Evolutionary conservation across 2,113 vertebrate species (phyloP).

Genomic region (Dascyllus trimaculatus): DNA sequence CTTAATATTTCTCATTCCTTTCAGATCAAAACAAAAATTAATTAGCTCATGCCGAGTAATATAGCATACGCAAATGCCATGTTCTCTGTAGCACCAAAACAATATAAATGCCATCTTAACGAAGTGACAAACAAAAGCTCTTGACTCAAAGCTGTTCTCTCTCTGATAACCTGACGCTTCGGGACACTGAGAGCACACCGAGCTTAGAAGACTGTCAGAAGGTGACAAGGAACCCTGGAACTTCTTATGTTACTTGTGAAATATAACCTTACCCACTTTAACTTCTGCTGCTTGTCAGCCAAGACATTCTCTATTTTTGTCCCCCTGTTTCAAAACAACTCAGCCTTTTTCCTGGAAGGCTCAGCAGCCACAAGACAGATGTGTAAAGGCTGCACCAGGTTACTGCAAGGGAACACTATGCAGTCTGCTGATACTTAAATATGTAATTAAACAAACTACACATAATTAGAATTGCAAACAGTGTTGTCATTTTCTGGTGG

Average conservation of each 20-base stretch:
- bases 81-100: slow-evolving; percentile 11
- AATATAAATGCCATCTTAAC: not conserved
- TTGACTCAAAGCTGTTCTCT: not conserved
- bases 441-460: too few species aligned
- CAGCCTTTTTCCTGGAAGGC: slow-evolving; percentile 31
- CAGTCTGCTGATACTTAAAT: too few species aligned
- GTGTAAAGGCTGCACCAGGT: slow-evolving; percentile 17
- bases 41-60: slow-evolving; percentile 11
- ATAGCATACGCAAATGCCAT: slow-evolving; percentile 19
- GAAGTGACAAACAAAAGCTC: not conserved
- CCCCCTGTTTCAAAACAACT: slow-evolving; percentile 35
- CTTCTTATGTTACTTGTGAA: slow-evolving; percentile 37
- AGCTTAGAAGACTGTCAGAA: not conserved
- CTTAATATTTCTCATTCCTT: slow-evolving; percentile 21
- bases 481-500: too few species aligned
- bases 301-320: slow-evolving; percentile 43
- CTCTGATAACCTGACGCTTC: slow-evolving; percentile 4
- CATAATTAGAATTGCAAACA: too few species aligned
- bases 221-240: slow-evolving; percentile 10
- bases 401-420: slow-evolving; percentile 42
- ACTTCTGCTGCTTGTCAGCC: slow-evolving; percentile 29
- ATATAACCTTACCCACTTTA: slow-evolving; percentile 24
- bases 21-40: slow-evolving; percentile 37
- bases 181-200: not conserved
- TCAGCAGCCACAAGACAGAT: slow-evolving; percentile 42